Evolutionary conservation across 2,113 vertebrate species (phyloP).

Genomic region (Triplophysa tibetana): DNA sequence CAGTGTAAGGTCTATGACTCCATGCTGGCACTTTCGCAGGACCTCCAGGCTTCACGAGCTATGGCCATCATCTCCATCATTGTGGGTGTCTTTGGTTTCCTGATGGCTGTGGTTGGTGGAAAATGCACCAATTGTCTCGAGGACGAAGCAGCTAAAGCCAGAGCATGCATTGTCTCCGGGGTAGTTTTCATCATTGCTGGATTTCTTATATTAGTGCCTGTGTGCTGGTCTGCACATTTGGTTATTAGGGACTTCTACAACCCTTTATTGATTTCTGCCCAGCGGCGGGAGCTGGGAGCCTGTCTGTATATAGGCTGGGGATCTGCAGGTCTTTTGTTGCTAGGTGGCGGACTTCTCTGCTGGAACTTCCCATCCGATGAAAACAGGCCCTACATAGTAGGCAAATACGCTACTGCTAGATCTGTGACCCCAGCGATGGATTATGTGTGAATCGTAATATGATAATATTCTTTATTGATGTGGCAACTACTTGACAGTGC

Average conservation of each 20-base stretch:
- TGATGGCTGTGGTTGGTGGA: constrained; percentile 72
- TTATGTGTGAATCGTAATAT: constrained; percentile 67
- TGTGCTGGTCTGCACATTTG: constrained; percentile 75
- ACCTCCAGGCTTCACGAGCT: constrained; percentile 76
- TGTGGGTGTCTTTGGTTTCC: constrained; percentile 69
- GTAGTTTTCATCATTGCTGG: constrained; percentile 73
- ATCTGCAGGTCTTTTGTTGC: constrained; percentile 66
- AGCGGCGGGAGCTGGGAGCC: constrained; percentile 74
- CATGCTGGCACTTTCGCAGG: constrained; percentile 71
- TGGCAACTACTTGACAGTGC: neutral
- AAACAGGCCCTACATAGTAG: constrained; percentile 53
- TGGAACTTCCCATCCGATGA: constrained; percentile 73
- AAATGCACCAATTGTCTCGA: constrained; percentile 81
- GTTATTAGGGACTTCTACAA: constrained; percentile 78
- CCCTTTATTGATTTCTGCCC: constrained; percentile 65
- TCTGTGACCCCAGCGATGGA: constrained; percentile 58
- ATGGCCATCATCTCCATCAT: constrained; percentile 75
- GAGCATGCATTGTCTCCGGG: constrained; percentile 70
- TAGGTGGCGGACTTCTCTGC: constrained; percentile 77
- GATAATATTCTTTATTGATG: constrained; percentile 3
- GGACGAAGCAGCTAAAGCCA: constrained; percentile 73
- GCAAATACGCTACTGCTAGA: constrained; percentile 66
- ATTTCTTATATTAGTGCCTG: constrained; percentile 71
- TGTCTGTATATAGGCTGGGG: constrained; percentile 76
- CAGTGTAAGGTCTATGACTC: constrained; percentile 79